Percentiles rank a stretch among this genome's conserved stretches.
Evolutionary conservation across 2,113 vertebrate genomes (phyloP).

Genomic region (Mungos mungo): DNA sequence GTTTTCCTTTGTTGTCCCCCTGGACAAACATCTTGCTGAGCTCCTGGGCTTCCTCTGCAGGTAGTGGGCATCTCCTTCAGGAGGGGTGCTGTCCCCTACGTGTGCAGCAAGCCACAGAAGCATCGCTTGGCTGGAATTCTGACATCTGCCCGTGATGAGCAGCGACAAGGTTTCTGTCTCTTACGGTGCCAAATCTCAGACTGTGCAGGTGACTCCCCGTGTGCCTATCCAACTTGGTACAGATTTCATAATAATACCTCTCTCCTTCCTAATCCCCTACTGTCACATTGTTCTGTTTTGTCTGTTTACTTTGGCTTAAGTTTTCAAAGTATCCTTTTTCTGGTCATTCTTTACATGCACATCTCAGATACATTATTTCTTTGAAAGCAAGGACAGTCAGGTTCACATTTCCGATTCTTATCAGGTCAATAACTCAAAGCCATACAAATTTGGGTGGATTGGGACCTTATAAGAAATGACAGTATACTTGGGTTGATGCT

Average conservation of each 20-base stretch:
- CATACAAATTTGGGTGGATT: slow-evolving; percentile 56
- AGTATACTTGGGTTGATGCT: background rate
- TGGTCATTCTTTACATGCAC: background rate
- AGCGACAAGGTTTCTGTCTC: slow-evolving; percentile 64
- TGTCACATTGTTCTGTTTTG: background rate
- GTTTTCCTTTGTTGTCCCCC: slow-evolving; percentile 59
- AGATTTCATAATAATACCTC: background rate
- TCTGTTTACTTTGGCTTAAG: background rate
- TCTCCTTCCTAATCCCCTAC: background rate
- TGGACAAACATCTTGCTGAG: slow-evolving; percentile 79
- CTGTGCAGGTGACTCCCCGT: background rate
- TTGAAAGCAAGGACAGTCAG: slow-evolving; percentile 5
- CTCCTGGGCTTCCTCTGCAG: slow-evolving; percentile 75
- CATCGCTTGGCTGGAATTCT: slow-evolving; percentile 60
- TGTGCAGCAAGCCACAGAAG: background rate
- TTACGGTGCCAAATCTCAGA: slow-evolving; percentile 56
- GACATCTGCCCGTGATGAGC: slow-evolving; percentile 57
- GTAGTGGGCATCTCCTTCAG: slow-evolving; percentile 66
- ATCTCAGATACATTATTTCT: background rate
- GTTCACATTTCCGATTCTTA: slow-evolving; percentile 49
- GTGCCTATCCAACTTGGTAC: background rate
- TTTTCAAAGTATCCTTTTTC: background rate
- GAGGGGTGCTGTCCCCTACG: slow-evolving; percentile 61
- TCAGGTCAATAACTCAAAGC: background rate
- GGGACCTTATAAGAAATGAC: slow-evolving; percentile 41